Base-by-base conservation (phyloP, 2,888 invertebrate genomes). In the Noctua janthina region DNA sequence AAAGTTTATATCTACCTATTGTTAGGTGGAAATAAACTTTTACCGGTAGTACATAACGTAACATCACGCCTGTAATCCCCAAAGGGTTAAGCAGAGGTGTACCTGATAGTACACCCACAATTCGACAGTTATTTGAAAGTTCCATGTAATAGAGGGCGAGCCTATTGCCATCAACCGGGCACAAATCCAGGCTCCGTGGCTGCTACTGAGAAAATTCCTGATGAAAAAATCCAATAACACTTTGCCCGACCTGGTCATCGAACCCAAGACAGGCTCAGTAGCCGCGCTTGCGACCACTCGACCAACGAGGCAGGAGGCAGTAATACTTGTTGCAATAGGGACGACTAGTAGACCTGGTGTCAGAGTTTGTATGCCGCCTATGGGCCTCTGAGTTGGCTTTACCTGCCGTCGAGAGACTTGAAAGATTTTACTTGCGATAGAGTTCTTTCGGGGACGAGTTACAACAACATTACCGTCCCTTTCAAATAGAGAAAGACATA, bases 21-120 rank as follows among this genome's bases (percentile, higher is more conserved):
- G 29, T 62, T 68, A 68, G 46, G n/a, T 29, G 10, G 4, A 29
- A 64, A 39, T 76, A 35, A n/a, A 8, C 11, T 77, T n/a, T 77
- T 11, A 49, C 8, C 8, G 5, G 23, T n/a, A 46, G 35, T 20
- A 56, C 23, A 54, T 54, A 54, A 51, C 51, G 17, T 54, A 20
- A 54, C 7, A 8, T 54, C 10, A 23, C 54, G 54, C 54, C 10
- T 54, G 54, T 8, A 54, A 23, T 8, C 20, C 8, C 20, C 8
- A 8, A 56, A 56, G 10, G 8, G 23, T 56, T 23, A 54, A 7
- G 54, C 54, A 54, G 54, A 56, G 54, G 54, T 56, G 20, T 23
- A 56, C 54, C 23, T 23, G 56, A 23, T 56, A 23, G 56, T 11
- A 56, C 56, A 23, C 56, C 56, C 56, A 56, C 56, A 56, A 3